Base-by-base conservation (phyloP, 1,140 invertebrate species). In the Leguminivora glycinivorella region DNA sequence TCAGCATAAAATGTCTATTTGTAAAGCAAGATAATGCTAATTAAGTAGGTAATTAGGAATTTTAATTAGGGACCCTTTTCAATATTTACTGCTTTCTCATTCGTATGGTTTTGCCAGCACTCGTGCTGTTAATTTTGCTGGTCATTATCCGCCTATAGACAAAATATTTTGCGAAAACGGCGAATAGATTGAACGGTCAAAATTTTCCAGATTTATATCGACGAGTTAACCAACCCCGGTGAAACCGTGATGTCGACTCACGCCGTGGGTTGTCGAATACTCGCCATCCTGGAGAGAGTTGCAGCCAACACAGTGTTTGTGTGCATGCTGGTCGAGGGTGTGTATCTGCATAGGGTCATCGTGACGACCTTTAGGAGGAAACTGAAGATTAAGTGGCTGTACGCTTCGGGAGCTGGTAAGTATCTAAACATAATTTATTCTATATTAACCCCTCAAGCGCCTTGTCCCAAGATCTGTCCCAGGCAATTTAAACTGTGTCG, bases 281-380 rank as follows among this genome's bases (percentile, higher is more conserved):
- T 94, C n/a, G 88, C 93, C 0, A 84, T 92, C 22, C 75, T 92
- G 0, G 92, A 93, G 68, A 90, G 92, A 24, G 67, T 90, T 0
- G 88, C 92, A 0, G 91, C 84, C 3, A 93, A 93, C 74, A 85
- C 90, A 0, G 93, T 93, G 2, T 94, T 93, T 75, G 87, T 93
- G 0, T 93, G 92, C 74, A 94, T 94, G 94, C 75, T 94, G n/a
- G 81, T 93, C 0, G 93, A 94, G 74, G 93, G 92, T 1, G 83
- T 93, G 25, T 94, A 93, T 75, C 79, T 94, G 5, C 93, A 94
- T 70, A 85, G 93, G 10, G 83, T 92, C 0, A 94, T 94, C n/a
- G 93, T 93, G 0, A 89, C 92, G 3, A 91, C 93, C 1, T 94
- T 94, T 74, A 88, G 84, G 14, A 82, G 81, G 40, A 89, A 93